Percentiles rank a stretch among this genome's conserved stretches.
phyloP scores from a whole-genome alignment of 2,113 vertebrate species.

The Charina bottae region DNA sequence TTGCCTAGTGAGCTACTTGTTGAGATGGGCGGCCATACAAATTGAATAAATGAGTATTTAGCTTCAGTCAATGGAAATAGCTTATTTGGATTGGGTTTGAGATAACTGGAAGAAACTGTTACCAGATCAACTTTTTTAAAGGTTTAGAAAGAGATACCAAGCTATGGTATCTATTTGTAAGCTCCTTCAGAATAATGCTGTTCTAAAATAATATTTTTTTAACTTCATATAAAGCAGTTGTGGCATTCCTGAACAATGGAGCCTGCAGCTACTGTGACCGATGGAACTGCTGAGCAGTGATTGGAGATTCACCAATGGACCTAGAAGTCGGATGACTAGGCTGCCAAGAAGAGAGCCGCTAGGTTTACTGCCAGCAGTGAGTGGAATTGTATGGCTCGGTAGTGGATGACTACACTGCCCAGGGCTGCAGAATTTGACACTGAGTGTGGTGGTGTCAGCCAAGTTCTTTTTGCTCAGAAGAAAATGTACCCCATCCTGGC shows the following conservation, averaged over 20 bases:
- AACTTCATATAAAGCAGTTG: neutral
- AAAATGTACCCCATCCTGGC: neutral
- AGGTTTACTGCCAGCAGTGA: neutral
- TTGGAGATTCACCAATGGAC: neutral
- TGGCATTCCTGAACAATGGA: neutral
- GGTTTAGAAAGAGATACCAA: neutral
- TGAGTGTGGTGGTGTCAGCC: neutral
- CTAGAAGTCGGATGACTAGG: neutral
- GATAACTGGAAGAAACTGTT: neutral
- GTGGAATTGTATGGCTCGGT: neutral
- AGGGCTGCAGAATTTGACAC: conserved; percentile 2
- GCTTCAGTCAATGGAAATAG: neutral
- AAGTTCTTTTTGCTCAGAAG: neutral
- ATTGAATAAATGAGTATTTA: neutral
- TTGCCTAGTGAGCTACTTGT: neutral
- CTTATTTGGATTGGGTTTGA: neutral
- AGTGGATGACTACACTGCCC: neutral
- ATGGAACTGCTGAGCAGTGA: neutral
- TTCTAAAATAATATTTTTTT: neutral
- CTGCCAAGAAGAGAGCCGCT: neutral
- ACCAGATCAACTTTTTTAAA: neutral
- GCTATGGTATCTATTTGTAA: neutral
- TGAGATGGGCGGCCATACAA: neutral
- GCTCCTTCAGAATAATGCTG: neutral
- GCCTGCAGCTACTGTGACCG: neutral